Base-by-base conservation (phyloP, 2,888 invertebrate species). In the Ditula angustiorana region DNA sequence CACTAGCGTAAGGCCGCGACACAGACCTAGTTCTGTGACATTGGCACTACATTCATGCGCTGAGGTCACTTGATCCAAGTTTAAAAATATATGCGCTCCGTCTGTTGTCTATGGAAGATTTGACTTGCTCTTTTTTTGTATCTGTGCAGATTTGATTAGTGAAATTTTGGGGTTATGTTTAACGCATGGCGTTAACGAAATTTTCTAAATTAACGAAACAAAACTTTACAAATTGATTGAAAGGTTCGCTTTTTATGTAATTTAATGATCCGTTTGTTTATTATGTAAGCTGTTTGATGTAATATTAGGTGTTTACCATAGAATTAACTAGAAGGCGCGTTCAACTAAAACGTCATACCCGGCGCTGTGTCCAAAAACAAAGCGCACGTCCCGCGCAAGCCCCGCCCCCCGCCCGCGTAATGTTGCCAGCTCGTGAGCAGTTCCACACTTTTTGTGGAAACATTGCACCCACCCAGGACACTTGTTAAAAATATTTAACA, bases 11-110 rank as follows among this genome's bases (percentile, higher is more conserved):
- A 91, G 91, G 91, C 86, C 91, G 71, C 79, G 92, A 91, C 92
- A 92, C 87, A 92, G 92, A 92, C 92, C 92, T 86, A 92, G 88
- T 81, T 92, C 81, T 71, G 79, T 81, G 92, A 90, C 92, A 92
- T 92, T 92, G 92, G 92, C 91, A 92, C 92, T 92, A 91, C 92
- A 92, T 92, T 92, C 90, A 88, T 82, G 80, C 81, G 80, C 87
- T 83, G 82, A 92, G 92, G 91, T 90, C 91, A 87, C 79, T 81
- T 80, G 86, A 80, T 83, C 80, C 83, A 77, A 78, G 83, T 88
- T 85, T 90, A 90, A 91, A 92, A 88, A 91, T 90, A 86, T 85
- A 81, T 82, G 72, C 74, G 75, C 79, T n/a, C n/a, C 72, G 69
- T 73, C 71, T 71, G 57, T 61, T 63, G 57, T 62, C 62, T 63